A percentile compares a stretch with the other conserved stretches of the same genome.
These are phyloP conservation scores for Anabacerthia variegaticeps DNA, from an alignment of 2,797 vertebrate species.

Conservation along the genomic window DNA sequence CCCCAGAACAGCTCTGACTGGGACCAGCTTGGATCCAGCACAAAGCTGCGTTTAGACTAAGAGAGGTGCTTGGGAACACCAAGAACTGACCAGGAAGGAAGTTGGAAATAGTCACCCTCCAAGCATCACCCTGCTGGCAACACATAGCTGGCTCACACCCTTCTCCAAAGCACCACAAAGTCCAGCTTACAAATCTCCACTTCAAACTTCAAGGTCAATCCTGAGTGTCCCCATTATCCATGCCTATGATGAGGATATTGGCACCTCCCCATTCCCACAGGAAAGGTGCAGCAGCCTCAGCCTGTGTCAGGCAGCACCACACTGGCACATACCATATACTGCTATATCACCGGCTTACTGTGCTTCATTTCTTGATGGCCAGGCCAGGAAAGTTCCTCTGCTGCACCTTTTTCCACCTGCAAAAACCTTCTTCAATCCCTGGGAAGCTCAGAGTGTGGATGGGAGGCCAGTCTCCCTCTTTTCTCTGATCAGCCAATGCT, in stretches of 20 bases:
- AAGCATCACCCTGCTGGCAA: not conserved
- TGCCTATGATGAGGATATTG: rapidly evolving
- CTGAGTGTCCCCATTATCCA: not conserved
- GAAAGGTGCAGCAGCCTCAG: not conserved
- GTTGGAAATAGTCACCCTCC: not conserved
- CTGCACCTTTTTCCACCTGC: not conserved
- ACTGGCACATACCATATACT: rapidly evolving
- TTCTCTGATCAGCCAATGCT: not conserved
- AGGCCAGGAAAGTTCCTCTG: not conserved
- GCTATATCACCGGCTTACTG: rapidly evolving
- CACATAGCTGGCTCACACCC: not conserved
- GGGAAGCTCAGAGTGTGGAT: not conserved
- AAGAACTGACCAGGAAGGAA: not conserved
- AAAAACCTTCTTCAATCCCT: not conserved
- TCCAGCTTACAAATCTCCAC: not conserved
- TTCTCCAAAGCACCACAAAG: not conserved
- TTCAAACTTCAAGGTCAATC: not conserved
- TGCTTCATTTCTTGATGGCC: rapidly evolving
- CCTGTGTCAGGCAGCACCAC: not conserved
- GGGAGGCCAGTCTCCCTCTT: not conserved
- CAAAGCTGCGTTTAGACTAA: not conserved
- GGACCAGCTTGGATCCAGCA: not conserved
- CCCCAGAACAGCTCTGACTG: not conserved
- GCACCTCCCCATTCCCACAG: not conserved
- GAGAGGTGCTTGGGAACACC: not conserved